A percentile compares a stretch with the other conserved stretches of the same genome.
These are phyloP conservation scores for Drosophila hydei DNA, from an alignment of 1,140 invertebrate species.

Conservation along the genomic window DNA sequence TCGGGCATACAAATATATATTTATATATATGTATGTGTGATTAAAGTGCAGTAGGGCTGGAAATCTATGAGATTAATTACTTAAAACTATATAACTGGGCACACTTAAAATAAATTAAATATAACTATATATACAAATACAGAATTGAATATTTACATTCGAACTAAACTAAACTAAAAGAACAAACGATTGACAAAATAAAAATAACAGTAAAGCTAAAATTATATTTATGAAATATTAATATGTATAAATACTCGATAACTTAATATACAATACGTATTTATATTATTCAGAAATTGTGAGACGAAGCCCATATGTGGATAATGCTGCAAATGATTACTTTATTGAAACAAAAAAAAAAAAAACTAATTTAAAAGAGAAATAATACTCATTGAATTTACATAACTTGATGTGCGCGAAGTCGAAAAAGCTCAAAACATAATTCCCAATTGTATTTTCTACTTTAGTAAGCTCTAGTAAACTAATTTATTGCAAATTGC, in stretches of 20 bases:
- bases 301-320: conserved; percentile 61
- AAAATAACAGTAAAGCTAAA: conserved; percentile 27
- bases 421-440: conserved; percentile 34
- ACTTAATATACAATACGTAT: conserved; percentile 47
- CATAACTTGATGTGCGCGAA: conserved; percentile 17
- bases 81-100: conserved; percentile 50
- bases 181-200: conserved; percentile 14
- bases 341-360: conserved; percentile 61
- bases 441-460: conserved; percentile 14
- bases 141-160: conserved; percentile 51
- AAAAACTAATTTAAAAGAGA: conserved; percentile 34
- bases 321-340: conserved; percentile 79
- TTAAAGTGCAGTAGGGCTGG: conserved; percentile 10
- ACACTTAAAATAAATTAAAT: conserved; percentile 44
- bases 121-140: conserved; percentile 37
- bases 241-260: conserved; percentile 39
- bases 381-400: conserved; percentile 48
- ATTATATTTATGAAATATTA: conserved; percentile 40
- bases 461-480: conserved; percentile 8
- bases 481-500: neutral
- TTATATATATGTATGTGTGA: conserved; percentile 16
- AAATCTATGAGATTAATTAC: conserved; percentile 51
- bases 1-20: conserved; percentile 17
- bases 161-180: conserved; percentile 4
- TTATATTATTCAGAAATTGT: conserved; percentile 62